A percentile compares a stretch with the other conserved stretches of the same genome.
Evolutionary conservation across 53 echinoderm and acorn worm species (phyloP).

Genomic region (Patiria pectinifera): DNA sequence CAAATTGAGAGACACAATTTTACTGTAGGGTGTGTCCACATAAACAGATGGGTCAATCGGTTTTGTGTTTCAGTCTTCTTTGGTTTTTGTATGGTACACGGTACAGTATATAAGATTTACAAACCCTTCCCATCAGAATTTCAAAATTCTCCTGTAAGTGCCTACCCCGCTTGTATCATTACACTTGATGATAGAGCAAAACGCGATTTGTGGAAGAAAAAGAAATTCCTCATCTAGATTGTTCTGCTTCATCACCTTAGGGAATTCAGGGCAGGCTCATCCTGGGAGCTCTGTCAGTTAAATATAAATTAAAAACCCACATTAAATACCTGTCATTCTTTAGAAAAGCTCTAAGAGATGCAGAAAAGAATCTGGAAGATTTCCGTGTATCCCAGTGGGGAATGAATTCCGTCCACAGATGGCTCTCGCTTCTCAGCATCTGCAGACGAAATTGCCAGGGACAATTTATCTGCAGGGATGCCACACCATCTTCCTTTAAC

Average conservation of each 20-base stretch:
- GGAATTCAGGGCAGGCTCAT: background rate
- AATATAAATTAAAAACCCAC: background rate
- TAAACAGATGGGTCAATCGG: background rate
- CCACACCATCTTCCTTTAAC: conserved; percentile 5
- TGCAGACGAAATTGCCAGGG: conserved; percentile 11
- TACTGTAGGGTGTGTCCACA: background rate
- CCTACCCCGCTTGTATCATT: background rate
- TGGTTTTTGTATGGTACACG: too few relatives aligned
- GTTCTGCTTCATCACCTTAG: background rate
- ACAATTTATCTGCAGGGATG: background rate
- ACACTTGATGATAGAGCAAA: background rate
- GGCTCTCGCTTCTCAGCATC: conserved; percentile 14
- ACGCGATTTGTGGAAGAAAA: background rate
- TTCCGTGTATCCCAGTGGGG: background rate
- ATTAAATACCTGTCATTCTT: background rate
- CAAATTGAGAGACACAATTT: background rate
- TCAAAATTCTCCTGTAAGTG: background rate
- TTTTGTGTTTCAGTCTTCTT: too few relatives aligned
- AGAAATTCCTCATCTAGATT: background rate
- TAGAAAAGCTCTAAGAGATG: background rate
- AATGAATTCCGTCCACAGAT: background rate
- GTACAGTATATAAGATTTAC: background rate
- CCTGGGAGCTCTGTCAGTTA: background rate
- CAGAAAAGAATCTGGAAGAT: background rate
- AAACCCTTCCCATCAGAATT: background rate